Percentiles rank a stretch among this genome's conserved stretches.
Evolutionary conservation across 2,888 invertebrate genomes (phyloP).

Genomic region (Eupithecia abbreviata): DNA sequence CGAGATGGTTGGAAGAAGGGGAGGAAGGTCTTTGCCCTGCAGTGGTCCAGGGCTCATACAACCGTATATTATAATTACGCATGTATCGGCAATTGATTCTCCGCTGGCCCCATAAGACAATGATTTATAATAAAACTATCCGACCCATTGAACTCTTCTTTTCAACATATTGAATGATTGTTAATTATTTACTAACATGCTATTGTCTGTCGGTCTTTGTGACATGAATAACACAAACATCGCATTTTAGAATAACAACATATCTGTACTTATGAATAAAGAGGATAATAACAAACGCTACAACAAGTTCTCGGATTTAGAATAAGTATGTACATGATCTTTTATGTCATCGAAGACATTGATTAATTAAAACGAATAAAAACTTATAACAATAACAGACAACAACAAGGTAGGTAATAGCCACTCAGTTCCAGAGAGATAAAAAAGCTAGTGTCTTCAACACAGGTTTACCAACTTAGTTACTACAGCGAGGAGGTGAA

Average conservation of each 20-base stretch:
- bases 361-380: not conserved
- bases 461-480: too few species aligned
- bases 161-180: not conserved
- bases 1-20: too few species aligned
- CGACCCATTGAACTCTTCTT: not conserved
- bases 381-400: too few species aligned
- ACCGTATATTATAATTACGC: too few species aligned
- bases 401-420: too few species aligned
- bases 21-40: too few species aligned
- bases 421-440: too few species aligned
- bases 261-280: conserved; percentile 12
- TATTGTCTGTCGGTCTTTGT: conserved; percentile 9
- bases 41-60: too few species aligned
- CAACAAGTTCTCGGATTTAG: not conserved
- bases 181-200: conserved; percentile 11
- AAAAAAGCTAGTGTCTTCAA: too few species aligned
- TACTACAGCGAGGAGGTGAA: too few species aligned
- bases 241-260: conserved; percentile 6
- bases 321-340: not conserved
- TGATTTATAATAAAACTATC: conserved; percentile 2
- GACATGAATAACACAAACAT: not conserved
- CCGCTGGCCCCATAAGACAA: too few species aligned
- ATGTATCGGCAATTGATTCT: too few species aligned
- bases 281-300: not conserved
- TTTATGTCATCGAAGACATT: not conserved